Percentiles rank a stretch among this genome's conserved stretches.
These are phyloP conservation scores for Tinea trinotella DNA, from an alignment of 2,888 invertebrate genomes.

Conservation along the genomic window DNA sequence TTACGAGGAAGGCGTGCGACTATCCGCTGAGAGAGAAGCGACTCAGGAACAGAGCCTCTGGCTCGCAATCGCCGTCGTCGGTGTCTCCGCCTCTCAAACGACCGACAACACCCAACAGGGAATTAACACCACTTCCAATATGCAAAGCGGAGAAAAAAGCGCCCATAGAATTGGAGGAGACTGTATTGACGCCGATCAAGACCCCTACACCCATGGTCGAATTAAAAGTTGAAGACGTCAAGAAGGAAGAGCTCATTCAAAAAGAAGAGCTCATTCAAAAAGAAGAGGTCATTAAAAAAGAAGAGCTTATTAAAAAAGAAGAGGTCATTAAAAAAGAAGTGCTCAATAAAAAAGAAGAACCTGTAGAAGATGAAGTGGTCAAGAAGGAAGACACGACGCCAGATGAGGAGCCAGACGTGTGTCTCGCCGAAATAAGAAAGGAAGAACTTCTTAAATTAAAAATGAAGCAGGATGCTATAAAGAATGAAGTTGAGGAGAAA, in stretches of 20 bases:
- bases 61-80: not conserved
- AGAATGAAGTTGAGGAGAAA: conserved; percentile 31
- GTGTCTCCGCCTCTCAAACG: conserved; percentile 34
- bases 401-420: not conserved
- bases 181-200: conserved; percentile 47
- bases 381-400: conserved; percentile 30
- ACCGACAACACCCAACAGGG: conserved; percentile 33
- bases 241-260: too few species aligned
- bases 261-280: conserved; percentile 4
- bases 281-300: conserved; percentile 23
- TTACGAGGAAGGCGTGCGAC: conserved; percentile 44
- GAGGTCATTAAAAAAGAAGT: conserved; percentile 21
- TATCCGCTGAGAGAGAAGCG: conserved; percentile 44
- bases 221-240: too few species aligned
- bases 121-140: conserved; percentile 36
- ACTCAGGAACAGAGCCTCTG: conserved; percentile 33
- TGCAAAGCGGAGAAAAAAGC: conserved; percentile 51
- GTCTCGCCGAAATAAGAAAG: not conserved
- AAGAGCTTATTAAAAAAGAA: conserved; percentile 20
- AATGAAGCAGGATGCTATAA: conserved; percentile 19
- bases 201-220: conserved; percentile 33
- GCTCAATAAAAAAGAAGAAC: conserved; percentile 20
- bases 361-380: conserved; percentile 29
- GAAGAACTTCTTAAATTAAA: conserved; percentile 22
- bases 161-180: conserved; percentile 52